phyloP scores from a whole-genome alignment of 2,113 vertebrate species.

The Alligator mississippiensis region DNA sequence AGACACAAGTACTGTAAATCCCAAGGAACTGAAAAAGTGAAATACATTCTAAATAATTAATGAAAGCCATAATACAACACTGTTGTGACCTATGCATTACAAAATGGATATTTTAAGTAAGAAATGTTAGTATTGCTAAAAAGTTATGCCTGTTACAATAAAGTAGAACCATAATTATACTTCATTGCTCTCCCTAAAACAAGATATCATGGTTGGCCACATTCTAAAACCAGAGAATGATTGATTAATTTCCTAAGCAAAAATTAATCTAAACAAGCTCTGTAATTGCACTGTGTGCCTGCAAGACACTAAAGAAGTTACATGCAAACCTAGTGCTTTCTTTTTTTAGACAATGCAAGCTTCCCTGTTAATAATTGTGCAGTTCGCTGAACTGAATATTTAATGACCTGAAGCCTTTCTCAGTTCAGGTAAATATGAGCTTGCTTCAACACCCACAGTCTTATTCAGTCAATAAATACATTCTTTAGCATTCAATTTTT shows the following conservation, averaged over 20 bases:
- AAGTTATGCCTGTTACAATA: not conserved
- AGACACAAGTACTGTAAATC: not conserved
- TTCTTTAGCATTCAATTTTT: not conserved
- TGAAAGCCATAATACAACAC: not conserved
- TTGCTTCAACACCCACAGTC: not conserved
- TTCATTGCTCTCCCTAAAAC: not conserved
- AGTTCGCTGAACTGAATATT: not conserved
- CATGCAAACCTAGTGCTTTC: not conserved
- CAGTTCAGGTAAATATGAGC: not conserved
- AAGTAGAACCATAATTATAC: not conserved
- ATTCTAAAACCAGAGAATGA: conserved; percentile 3
- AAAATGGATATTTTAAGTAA: not conserved
- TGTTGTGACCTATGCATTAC: not conserved
- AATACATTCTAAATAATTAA: not conserved
- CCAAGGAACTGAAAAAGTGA: not conserved
- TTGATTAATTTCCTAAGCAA: not conserved
- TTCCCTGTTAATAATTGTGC: not conserved
- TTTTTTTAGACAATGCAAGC: not conserved
- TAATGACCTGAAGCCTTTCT: not conserved
- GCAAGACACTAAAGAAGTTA: not conserved
- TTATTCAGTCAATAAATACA: not conserved
- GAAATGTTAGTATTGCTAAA: not conserved
- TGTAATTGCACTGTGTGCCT: not conserved
- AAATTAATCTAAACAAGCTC: not conserved
- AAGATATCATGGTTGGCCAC: not conserved